Base-by-base conservation (phyloP, 2,888 invertebrate genomes). In the Thyatira batis region DNA sequence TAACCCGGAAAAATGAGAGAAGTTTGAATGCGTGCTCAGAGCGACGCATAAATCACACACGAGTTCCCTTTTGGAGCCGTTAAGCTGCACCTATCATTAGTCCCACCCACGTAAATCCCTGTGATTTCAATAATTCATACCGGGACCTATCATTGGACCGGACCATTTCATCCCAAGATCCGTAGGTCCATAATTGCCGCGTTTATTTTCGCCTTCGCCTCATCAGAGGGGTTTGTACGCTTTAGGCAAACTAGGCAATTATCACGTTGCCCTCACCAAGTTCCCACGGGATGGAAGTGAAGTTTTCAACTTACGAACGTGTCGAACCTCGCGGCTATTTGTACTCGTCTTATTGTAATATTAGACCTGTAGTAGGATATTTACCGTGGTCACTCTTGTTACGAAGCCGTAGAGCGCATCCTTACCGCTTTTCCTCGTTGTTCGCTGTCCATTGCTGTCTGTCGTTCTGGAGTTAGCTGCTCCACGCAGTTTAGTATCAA, bases 241-340 rank as follows among this genome's bases (percentile, higher is more conserved):
- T 84, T 83, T 85, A 82, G 86, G 84, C 85, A 85, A 88, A 87
- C 87, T 80, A 80, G 82, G 75, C 80, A 88, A 90, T 91, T 91
- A 91, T 86, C 89, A 83, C 83, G 69, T 83, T 71, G 86, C 89
- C 86, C 71, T 75, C 76, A 78, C 86, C 72, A 76, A 68, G 76
- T 92, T 92, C 91, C 89, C 91, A 91, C 90, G 90, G 84, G 85
- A 84, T 78, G 80, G 73, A 78, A 65, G 71, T n/a, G 76, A 85
- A 85, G 86, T 87, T 87, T 84, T 76, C 84, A 82, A 89, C 81
- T 83, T 82, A 82, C 71, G 71, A 72, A 84, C 82, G 84, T 83
- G 84, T 84, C 80, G 84, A 82, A 83, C 73, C 82, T 82, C 78
- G 79, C 85, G 82, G 84, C 80, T 77, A 65, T 75, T 73, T 76